Percentiles rank a stretch among this genome's conserved stretches.
These are phyloP conservation scores for Trichomalopsis sarcophagae DNA, from an alignment of 1,140 invertebrate genomes.

Conservation along the genomic window DNA sequence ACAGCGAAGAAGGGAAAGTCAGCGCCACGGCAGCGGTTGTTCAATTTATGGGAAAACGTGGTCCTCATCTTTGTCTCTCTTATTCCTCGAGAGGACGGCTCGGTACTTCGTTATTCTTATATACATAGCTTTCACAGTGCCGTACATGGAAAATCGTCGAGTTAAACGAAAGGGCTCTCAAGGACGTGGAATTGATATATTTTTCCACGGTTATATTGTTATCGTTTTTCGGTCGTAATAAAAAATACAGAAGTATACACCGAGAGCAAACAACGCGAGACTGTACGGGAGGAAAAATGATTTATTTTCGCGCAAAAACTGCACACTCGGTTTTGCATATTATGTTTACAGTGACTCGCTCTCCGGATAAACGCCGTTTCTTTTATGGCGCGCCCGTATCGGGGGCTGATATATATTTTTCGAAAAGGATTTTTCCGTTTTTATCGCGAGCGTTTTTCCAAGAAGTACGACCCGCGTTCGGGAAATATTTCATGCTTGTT, in stretches of 20 bases:
- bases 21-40: conserved; percentile 49
- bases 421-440: not conserved
- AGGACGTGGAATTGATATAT: not conserved
- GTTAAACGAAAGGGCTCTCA: too few relatives aligned
- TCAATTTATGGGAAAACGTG: conserved; percentile 69
- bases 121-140: not conserved
- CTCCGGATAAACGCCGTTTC: not conserved
- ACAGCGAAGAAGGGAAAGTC: conserved; percentile 51
- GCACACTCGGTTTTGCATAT: not conserved
- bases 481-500: not conserved
- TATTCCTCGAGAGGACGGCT: conserved; percentile 52
- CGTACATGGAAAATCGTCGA: conserved; percentile 1
- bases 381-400: not conserved
- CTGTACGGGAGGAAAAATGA: not conserved
- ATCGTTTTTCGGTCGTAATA: not conserved
- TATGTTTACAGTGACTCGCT: not conserved
- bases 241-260: not conserved
- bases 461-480: not conserved
- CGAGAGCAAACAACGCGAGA: not conserved
- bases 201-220: not conserved
- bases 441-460: not conserved
- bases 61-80: conserved; percentile 52
- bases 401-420: not conserved
- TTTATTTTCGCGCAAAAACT: not conserved
- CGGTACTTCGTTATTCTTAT: conserved; percentile 37